Evolutionary conservation across 2,888 invertebrate genomes (phyloP), one percentile per base, ranked within the genome.

Genomic region (Mimumesa dahlbomi): DNA sequence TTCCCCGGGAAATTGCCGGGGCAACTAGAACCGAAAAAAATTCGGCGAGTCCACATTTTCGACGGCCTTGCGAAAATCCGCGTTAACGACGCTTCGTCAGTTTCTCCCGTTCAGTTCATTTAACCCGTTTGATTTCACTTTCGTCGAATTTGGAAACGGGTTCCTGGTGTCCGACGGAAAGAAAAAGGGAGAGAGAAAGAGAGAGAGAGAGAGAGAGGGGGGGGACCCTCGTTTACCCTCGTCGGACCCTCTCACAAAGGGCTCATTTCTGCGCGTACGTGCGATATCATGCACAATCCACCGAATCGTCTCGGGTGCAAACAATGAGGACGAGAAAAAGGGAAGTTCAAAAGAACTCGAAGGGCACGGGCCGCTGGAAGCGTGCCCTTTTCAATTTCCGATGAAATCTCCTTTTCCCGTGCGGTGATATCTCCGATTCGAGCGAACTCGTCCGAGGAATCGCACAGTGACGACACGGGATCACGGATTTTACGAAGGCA

Each of bases 41-140:
- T 36, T 7, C 6, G 36, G 4, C n/a, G 13, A 5, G 36, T 36
- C 36, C 36, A 36, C 36, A 36, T n/a, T 53, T 53, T 38, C 18
- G 5, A 7, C 11, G 21, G 11, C 3, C 29, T 13, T 3, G 29
- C 6, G 19, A n/a, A 31, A 13, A 43, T 36, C 13, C 36, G 36
- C n/a, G 29, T 14, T 43, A 25, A 31, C 38, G 11, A 48, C 53
- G 36, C 42, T 40, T 45, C 11, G 46, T 50, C 73, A 34, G n/a
- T 34, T 34, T 45, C 52, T 56, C 36, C 40, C 22, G n/a, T 21
- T 48, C 56, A 25, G 52, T 73, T 66, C 66, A 48, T 71, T 64
- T 71, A 45, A 45, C 49, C 49, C 43, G 57, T 70, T 58, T 57
- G 38, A 49, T 36, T 57, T 50, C 14, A 21, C 13, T 16, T 34